Percentiles rank a stretch among this genome's conserved stretches.
phyloP scores from a whole-genome alignment of 2,797 vertebrate genomes.

The Hydrophis major region DNA sequence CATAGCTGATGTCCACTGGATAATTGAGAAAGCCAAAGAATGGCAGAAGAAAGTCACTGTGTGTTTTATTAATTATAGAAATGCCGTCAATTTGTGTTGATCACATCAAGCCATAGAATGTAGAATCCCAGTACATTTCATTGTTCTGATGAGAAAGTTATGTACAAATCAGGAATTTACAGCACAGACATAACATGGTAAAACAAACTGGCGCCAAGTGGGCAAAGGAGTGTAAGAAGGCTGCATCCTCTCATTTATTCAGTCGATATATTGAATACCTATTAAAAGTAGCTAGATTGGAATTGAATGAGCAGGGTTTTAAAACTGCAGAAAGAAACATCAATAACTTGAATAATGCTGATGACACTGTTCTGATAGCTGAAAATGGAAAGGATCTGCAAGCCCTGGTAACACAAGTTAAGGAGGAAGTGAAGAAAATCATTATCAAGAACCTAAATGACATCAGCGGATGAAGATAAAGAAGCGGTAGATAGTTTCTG shows the following conservation, averaged over 20 bases:
- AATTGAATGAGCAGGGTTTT: neutral
- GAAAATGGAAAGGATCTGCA: neutral
- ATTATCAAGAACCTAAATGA: neutral
- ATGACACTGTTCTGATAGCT: neutral
- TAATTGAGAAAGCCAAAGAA: neutral
- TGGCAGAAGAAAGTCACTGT: neutral
- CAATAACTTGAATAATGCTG: neutral
- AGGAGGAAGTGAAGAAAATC: neutral
- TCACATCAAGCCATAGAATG: neutral
- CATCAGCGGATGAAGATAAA: neutral
- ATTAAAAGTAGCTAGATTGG: neutral
- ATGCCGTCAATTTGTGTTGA: neutral
- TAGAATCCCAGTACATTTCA: neutral
- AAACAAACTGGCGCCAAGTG: neutral
- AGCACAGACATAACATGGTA: neutral
- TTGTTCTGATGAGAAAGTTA: neutral
- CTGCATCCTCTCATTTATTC: neutral
- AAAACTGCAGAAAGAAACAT: neutral
- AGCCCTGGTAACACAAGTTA: neutral
- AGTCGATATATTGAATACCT: neutral
- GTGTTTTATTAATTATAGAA: neutral
- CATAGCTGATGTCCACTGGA: neutral
- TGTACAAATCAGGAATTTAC: neutral
- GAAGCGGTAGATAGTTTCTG: neutral
- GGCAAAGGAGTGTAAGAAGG: neutral